These are phyloP conservation scores for Geotrupes spiniger DNA, from an alignment of 2,888 invertebrate species.

Conservation along the genomic window DNA sequence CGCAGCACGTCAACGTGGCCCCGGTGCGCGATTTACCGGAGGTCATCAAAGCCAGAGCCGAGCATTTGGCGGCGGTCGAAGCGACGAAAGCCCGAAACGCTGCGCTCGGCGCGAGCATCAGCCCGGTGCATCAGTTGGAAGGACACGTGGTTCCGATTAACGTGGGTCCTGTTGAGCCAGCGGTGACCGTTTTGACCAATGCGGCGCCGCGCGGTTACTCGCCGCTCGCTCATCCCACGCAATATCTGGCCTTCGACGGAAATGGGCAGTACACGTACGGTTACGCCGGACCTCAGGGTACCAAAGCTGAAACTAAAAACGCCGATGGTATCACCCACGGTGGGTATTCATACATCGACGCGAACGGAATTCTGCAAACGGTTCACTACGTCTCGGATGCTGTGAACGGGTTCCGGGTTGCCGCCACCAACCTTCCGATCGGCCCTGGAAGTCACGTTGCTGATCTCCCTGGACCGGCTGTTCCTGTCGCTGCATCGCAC, in stretches of 20 bases:
- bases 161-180: slow-evolving; percentile 18
- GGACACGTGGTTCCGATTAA: slow-evolving; percentile 36
- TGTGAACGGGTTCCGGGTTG: slow-evolving; percentile 62
- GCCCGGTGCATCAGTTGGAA: slow-evolving; percentile 26
- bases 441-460: slow-evolving; percentile 26
- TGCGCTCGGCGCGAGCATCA: slow-evolving; percentile 29
- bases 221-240: slow-evolving; percentile 27
- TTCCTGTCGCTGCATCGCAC: slow-evolving; percentile 12
- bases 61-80: slow-evolving; percentile 42
- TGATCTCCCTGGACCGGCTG: too few species aligned
- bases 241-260: slow-evolving; percentile 54
- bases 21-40: slow-evolving; percentile 46
- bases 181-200: slow-evolving; percentile 17
- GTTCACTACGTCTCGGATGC: slow-evolving; percentile 64
- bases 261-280: slow-evolving; percentile 59
- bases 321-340: slow-evolving; percentile 63
- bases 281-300: slow-evolving; percentile 62
- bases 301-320: slow-evolving; percentile 61
- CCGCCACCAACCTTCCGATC: slow-evolving; percentile 63
- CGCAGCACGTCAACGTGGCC: slow-evolving; percentile 19
- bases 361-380: slow-evolving; percentile 62
- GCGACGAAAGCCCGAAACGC: slow-evolving; percentile 39
- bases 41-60: slow-evolving; percentile 40
- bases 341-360: slow-evolving; percentile 68
- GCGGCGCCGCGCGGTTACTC: slow-evolving; percentile 19